Percentiles rank a stretch among this genome's conserved stretches.
Evolutionary conservation across 2,113 vertebrate species (phyloP).

Genomic region (Boleophthalmus pectinirostris): DNA sequence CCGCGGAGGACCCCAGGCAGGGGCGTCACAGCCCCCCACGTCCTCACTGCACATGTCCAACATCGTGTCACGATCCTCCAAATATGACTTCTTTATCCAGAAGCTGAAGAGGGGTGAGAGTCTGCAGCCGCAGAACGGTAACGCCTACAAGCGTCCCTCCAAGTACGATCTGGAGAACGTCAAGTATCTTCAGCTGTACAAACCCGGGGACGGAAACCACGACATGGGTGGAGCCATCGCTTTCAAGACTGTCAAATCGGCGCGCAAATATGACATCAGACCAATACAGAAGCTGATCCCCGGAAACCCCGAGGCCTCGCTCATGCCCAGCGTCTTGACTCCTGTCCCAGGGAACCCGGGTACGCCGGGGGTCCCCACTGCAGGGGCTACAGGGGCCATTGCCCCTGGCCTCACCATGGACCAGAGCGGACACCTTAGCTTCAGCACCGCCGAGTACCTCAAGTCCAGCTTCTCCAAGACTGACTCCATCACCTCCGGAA

Average conservation of each 20-base stretch:
- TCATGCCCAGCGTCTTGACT: slow-evolving; percentile 84
- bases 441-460: slow-evolving; percentile 90
- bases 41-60: slow-evolving; percentile 85
- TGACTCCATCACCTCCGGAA: slow-evolving; percentile 98
- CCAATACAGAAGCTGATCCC: slow-evolving; percentile 93
- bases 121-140: slow-evolving; percentile 91
- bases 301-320: slow-evolving; percentile 80
- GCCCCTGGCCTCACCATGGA: slow-evolving; percentile 78
- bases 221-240: slow-evolving; percentile 99
- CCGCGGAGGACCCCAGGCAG: slow-evolving; percentile 81
- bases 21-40: slow-evolving; percentile 78
- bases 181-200: slow-evolving; percentile 97
- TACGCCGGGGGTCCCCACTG: slow-evolving; percentile 62
- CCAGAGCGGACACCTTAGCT: slow-evolving; percentile 85
- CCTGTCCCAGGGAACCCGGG: slow-evolving; percentile 80
- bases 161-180: slow-evolving; percentile 98
- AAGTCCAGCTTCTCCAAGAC: slow-evolving; percentile 99
- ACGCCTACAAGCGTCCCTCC: slow-evolving; percentile 94
- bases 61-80: slow-evolving; percentile 89
- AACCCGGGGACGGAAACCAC: slow-evolving; percentile 93
- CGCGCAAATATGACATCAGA: slow-evolving; percentile 94
- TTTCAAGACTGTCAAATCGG: slow-evolving; percentile 97
- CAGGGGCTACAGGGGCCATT: slow-evolving; percentile 69
- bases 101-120: slow-evolving; percentile 94
- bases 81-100: slow-evolving; percentile 98